phyloP scores from a whole-genome alignment of 2,888 invertebrate species.

The Brachyptera risi region DNA sequence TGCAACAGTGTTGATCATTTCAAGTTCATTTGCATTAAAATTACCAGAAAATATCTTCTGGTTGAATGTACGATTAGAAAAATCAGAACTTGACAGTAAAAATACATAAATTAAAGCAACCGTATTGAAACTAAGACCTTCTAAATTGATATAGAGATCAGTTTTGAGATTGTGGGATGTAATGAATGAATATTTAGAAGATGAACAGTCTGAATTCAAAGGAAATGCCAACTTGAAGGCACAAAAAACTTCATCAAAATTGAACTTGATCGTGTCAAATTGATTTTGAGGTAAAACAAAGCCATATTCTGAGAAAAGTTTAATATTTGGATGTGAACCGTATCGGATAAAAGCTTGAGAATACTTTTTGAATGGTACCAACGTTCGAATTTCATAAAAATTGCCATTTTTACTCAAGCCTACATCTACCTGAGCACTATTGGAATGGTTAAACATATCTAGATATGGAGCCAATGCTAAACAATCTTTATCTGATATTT shows the following conservation, averaged over 20 bases:
- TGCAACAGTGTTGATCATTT: constrained; percentile 34
- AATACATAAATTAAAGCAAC: constrained; percentile 36
- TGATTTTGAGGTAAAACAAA: constrained; percentile 68
- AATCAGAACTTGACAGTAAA: constrained; percentile 31
- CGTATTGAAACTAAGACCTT: constrained; percentile 28
- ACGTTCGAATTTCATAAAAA: constrained; percentile 53
- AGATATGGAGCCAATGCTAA: constrained; percentile 80
- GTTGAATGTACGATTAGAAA: constrained; percentile 25
- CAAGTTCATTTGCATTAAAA: constrained; percentile 36
- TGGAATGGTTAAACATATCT: constrained; percentile 86
- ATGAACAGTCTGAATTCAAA: constrained; percentile 11
- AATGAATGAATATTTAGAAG: constrained; percentile 18
- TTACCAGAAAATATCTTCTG: constrained; percentile 38
- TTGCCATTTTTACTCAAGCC: constrained; percentile 42
- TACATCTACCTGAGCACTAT: constrained; percentile 53
- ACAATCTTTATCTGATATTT: constrained; percentile 40
- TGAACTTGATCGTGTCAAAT: constrained; percentile 61
- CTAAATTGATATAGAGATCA: constrained; percentile 22
- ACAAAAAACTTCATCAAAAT: constrained; percentile 50
- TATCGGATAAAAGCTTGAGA: constrained; percentile 86
- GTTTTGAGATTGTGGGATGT: constrained; percentile 1
- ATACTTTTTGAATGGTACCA: constrained; percentile 53
- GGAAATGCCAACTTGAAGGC: constrained; percentile 30
- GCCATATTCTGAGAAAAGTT: constrained; percentile 83
- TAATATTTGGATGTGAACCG: constrained; percentile 74